Percentiles rank a stretch among this genome's conserved stretches.
phyloP scores from a whole-genome alignment of 2,888 invertebrate genomes.

The Amorpha juglandis region DNA sequence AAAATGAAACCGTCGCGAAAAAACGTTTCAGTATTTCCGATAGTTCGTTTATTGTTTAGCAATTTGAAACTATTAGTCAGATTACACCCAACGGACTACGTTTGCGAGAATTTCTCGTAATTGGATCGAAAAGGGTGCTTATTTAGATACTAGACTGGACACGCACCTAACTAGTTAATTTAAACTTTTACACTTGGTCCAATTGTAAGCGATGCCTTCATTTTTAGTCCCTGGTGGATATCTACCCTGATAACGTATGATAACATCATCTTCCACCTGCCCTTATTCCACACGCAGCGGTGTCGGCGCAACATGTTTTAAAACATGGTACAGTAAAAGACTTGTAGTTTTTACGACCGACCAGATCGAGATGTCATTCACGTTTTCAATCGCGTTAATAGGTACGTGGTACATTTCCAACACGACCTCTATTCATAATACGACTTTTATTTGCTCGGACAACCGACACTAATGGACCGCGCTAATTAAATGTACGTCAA shows the following conservation, averaged over 20 bases:
- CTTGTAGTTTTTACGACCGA: too few relatives aligned
- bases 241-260: too few relatives aligned
- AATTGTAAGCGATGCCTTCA: background rate
- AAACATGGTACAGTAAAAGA: too few relatives aligned
- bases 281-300: too few relatives aligned
- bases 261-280: background rate
- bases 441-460: conserved; percentile 61
- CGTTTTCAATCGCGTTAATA: conserved; percentile 50
- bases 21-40: conserved; percentile 51
- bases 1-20: conserved; percentile 49
- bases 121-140: conserved; percentile 22
- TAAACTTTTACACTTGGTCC: background rate
- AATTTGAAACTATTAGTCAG: conserved; percentile 42
- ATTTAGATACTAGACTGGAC: conserved; percentile 12
- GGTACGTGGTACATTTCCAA: conserved; percentile 41
- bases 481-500: conserved; percentile 68
- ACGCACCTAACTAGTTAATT: conserved; percentile 20
- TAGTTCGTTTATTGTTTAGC: conserved; percentile 45
- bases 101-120: conserved; percentile 24
- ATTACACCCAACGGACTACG: conserved; percentile 31
- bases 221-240: background rate
- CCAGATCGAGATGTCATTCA: conserved; percentile 27
- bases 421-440: conserved; percentile 57
- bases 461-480: conserved; percentile 61
- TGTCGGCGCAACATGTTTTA: too few relatives aligned